phyloP scores from a whole-genome alignment of 1,140 invertebrate genomes.

The Drosophila hydei region DNA sequence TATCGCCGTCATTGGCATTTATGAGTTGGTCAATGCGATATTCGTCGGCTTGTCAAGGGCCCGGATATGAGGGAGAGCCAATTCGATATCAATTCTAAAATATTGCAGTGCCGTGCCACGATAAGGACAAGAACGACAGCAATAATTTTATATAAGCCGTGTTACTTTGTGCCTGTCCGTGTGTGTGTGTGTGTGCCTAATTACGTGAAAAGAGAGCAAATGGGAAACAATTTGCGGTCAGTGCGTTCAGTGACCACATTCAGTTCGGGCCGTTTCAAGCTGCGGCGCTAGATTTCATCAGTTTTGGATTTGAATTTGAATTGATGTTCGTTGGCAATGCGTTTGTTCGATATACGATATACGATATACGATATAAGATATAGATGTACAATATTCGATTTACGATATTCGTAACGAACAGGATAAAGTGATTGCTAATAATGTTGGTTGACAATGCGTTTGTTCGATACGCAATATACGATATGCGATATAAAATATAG shows the following conservation, averaged over 20 bases:
- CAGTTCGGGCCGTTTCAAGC: constrained; percentile 31
- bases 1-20: constrained; percentile 32
- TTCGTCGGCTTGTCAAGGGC: not conserved
- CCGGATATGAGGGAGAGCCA: not conserved
- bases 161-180: constrained; percentile 34
- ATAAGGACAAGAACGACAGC: constrained; percentile 34
- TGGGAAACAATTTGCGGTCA: constrained; percentile 25
- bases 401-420: not conserved
- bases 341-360: not conserved
- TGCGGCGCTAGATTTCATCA: not conserved
- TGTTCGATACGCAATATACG: too few species aligned
- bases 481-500: too few species aligned
- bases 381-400: not conserved
- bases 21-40: constrained; percentile 20
- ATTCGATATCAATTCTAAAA: constrained; percentile 37
- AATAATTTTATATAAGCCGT: constrained; percentile 67
- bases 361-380: not conserved
- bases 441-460: too few species aligned
- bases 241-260: constrained; percentile 44
- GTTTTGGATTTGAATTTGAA: constrained; percentile 2
- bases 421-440: not conserved
- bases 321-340: not conserved
- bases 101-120: constrained; percentile 9
- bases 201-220: constrained; percentile 39
- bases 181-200: constrained; percentile 22